Evolutionary conservation across 2,113 vertebrate species (phyloP), one percentile per base, ranked within the genome.

Genomic region (Malurus melanocephalus): DNA sequence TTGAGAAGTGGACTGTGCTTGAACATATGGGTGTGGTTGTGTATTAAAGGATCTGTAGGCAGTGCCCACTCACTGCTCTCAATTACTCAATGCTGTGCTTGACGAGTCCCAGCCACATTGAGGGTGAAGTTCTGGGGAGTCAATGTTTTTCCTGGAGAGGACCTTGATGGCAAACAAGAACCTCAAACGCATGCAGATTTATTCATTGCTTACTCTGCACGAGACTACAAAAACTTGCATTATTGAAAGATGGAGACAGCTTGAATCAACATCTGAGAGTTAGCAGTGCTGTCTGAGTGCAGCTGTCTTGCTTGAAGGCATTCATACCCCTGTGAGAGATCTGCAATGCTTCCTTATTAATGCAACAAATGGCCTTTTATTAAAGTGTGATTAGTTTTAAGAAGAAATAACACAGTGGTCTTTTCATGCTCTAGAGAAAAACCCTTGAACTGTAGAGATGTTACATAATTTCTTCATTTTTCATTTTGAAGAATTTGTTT

Each of bases 301-400:
- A 4, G 76, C 82, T 80, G 61, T 67, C 82, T 85, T 69, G 68
- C 88, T 65, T 60, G 61, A 74, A 93, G 91, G 72, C 82, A 10
- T 10, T 43, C 16, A 3, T 9, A 5, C 16, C 77, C 43, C 60
- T 77, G 51, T 9, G 3, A 80, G 68, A 55, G 56, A 49, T 61
- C 46, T 8, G 3, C 22, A 64, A 1, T 56, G 60, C 57, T 86
- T 74, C 19, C 76, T 60, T 40, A 32, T 7, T 80, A 78, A 78
- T 51, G 48, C 38, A 67, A 57, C 33, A 80, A 90, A 59, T 1
- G 0, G 14, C 51, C 61, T 88, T 91, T 86, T 77, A 92, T 88
- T 87, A 74, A 91, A 89, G n/a, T 33, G 21, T 40, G n/a, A 79
- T 88, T 91, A 85, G 21, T 87, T 77, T 78, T 71, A 61, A 72